Evolutionary conservation across 30 jellyfish, hydroid and myxozoan genomes (phyloP).

Genomic region (Hydractinia echinata): DNA sequence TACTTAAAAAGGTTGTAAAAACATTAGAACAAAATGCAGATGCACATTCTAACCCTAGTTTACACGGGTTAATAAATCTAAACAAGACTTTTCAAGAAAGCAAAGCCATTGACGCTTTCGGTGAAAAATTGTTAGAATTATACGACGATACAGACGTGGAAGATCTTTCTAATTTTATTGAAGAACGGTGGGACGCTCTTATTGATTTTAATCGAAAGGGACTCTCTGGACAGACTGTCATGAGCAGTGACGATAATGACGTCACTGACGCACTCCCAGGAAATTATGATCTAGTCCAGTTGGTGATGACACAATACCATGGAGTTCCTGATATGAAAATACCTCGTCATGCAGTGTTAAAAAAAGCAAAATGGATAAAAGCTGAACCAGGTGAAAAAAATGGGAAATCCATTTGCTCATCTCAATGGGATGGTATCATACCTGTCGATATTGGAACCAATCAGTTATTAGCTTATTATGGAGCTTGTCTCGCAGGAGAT

Average conservation of each 20-base stretch:
- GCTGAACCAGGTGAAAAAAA: not conserved
- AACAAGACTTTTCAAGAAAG: not conserved
- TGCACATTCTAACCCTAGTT: not conserved
- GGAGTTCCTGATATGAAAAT: not conserved
- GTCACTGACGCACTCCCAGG: constrained; percentile 12
- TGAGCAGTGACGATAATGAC: not conserved
- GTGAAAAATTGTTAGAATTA: not conserved
- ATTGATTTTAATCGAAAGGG: not conserved
- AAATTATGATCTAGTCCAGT: constrained; percentile 3
- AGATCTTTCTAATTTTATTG: not conserved
- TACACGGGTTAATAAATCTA: not conserved
- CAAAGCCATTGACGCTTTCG: not conserved
- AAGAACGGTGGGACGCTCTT: not conserved
- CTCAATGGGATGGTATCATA: not conserved
- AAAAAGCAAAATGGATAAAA: not conserved
- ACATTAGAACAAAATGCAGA: not conserved
- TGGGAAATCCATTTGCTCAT: not conserved
- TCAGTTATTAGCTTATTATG: constrained; percentile 1
- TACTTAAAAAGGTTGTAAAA: not conserved
- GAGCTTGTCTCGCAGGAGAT: constrained; percentile 11
- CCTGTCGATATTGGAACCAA: constrained; percentile 5
- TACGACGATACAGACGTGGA: not conserved
- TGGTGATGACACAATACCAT: constrained; percentile 11
- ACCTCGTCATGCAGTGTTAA: not conserved
- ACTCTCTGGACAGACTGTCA: not conserved